A percentile compares a stretch with the other conserved stretches of the same genome.
Evolutionary conservation across 2,113 vertebrate species (phyloP).

Genomic region (Conger conger): DNA sequence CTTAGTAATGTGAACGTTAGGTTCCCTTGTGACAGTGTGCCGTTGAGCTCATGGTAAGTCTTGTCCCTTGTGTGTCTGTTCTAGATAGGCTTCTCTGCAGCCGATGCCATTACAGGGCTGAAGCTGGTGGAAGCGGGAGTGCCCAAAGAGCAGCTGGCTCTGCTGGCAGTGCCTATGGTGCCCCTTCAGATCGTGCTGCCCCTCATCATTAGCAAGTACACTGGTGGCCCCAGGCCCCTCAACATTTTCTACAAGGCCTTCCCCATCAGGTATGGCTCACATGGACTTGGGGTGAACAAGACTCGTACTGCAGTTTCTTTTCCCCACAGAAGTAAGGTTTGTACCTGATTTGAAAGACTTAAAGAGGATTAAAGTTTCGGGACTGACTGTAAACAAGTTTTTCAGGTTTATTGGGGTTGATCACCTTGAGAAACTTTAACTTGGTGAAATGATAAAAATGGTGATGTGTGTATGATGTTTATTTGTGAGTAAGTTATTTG

Average conservation of each 20-base stretch:
- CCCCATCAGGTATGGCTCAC: slow-evolving; percentile 84
- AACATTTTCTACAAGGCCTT: slow-evolving; percentile 94
- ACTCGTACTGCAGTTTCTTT: too few relatives aligned
- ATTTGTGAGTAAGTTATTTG: not conserved
- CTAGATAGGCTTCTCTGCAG: slow-evolving; percentile 95
- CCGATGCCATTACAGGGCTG: slow-evolving; percentile 93
- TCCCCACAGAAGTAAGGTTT: too few relatives aligned
- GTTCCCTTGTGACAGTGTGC: too few relatives aligned
- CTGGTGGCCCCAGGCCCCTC: slow-evolving; percentile 88
- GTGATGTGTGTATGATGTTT: not conserved
- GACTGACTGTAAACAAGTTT: not conserved
- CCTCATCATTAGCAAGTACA: slow-evolving; percentile 94
- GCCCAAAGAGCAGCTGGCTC: slow-evolving; percentile 91
- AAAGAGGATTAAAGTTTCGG: not conserved
- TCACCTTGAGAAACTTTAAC: not conserved
- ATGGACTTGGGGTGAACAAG: not conserved
- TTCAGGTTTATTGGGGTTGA: not conserved
- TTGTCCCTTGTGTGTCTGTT: slow-evolving; percentile 25
- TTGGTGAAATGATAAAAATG: not conserved
- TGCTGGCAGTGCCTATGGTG: slow-evolving; percentile 95
- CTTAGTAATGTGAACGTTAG: too few relatives aligned
- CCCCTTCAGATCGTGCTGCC: slow-evolving; percentile 93
- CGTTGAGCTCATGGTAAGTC: not conserved
- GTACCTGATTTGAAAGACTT: not conserved
- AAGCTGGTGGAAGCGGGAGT: slow-evolving; percentile 95